These are phyloP conservation scores for Propithecus coquereli DNA, from an alignment of 2,113 vertebrate genomes.

Conservation along the genomic window DNA sequence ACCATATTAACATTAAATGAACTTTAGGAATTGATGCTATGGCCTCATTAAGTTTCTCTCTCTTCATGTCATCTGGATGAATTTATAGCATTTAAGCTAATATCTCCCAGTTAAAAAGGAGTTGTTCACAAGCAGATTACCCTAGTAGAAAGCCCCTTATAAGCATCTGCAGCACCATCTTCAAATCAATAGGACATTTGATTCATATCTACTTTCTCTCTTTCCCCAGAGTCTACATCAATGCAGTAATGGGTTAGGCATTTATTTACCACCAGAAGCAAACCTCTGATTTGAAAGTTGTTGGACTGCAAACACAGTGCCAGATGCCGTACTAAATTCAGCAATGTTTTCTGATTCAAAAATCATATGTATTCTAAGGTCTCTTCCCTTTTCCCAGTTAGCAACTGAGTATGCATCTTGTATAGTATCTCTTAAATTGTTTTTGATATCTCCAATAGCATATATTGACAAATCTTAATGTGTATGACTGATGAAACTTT, in stretches of 20 bases:
- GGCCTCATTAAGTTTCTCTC: not conserved
- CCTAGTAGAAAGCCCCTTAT: not conserved
- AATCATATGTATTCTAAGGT: not conserved
- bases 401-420: not conserved
- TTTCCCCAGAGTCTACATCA: not conserved
- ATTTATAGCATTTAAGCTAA: slow-evolving; percentile 23
- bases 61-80: not conserved
- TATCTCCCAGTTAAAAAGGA: not conserved
- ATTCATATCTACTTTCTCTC: slow-evolving; percentile 28
- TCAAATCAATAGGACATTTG: not conserved
- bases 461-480: not conserved
- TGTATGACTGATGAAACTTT: not conserved
- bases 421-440: not conserved
- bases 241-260: not conserved
- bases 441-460: not conserved
- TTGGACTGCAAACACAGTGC: not conserved
- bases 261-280: not conserved
- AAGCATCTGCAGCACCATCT: not conserved
- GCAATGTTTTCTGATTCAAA: not conserved
- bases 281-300: not conserved
- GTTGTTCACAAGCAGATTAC: not conserved
- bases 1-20: not conserved
- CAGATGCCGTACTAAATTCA: slow-evolving; percentile 12
- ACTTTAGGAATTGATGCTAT: not conserved
- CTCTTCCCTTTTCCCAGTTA: not conserved